Evolutionary conservation across 2,888 invertebrate genomes (phyloP), one percentile per base, ranked within the genome.

Genomic region (Cancer borealis): DNA sequence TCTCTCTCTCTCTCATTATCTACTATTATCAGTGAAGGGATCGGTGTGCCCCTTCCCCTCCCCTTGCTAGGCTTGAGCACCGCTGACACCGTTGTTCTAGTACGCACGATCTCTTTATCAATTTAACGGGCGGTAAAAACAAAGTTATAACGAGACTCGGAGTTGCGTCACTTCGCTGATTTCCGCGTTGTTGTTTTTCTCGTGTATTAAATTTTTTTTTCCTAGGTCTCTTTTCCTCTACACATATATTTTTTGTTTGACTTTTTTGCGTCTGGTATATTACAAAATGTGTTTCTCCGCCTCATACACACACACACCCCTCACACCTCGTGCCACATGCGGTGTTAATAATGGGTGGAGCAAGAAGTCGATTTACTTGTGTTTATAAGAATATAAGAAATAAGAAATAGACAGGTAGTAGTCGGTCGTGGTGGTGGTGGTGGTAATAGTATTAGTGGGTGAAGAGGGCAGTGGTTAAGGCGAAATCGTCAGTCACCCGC

Each of bases 1-100:
- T 91, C 91, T 60, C 91, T 88, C 88, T n/a, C 88, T 88, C 88
- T 88, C 39, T n/a, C 88, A n/a, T 30, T 88, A 21, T n/a, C 39
- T 30, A 14, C 3, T 30, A 26, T 26, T 30, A 14, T 88, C 39
- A 39, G 39, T 39, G n/a, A n/a, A n/a, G n/a, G n/a, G n/a, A n/a
- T n/a, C n/a, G 39, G 39, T 39, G 39, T 39, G 39, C 39, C 39
- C 39, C 39, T 39, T 39, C 2, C 39, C 39, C 39, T 39, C 39
- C 39, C 39, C 39, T 39, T 39, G 39, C 39, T 39, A 39, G 12
- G n/a, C 47, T 10, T 46, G n/a, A 3, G n/a, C 47, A 21, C 47
- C 47, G 21, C 21, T 89, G 45, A 5, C 54, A 30, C 54, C 17
- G 46, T 47, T 49, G 10, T 49, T 2, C 12, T 39, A n/a, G n/a